Base-by-base conservation (phyloP, 2,888 invertebrate species). In the Acrobasis repandana region DNA sequence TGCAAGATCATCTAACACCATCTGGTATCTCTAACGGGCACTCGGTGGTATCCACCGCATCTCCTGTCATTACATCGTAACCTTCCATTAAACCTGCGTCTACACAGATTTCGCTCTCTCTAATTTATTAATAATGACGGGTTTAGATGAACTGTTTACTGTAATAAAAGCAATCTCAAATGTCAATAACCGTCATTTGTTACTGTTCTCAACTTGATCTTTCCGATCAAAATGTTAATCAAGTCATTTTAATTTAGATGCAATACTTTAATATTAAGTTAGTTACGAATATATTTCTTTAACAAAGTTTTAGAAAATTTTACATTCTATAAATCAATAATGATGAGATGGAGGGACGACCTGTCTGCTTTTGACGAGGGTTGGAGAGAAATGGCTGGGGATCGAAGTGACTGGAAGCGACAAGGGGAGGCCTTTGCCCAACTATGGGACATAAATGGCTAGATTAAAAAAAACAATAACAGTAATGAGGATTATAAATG, bases 61-160 rank as follows among this genome's bases (percentile, higher is more conserved):
- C 49, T 36, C 49, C 58, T 36, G 58, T 36, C 49, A 49, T 58
- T 58, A 58, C 16, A 5, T 56, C 48, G 34, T n/a, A 58, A 49
- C 58, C 58, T 36, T 11, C 58, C 48, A 58, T 58, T 58, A 58
- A 48, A 43, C 33, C 48, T 36, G 18, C 36, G 8, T 34, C 48
- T 48, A 36, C 43, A 4, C 6, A 5, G 14, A 14, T 58, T 49
- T 34, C 16, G 28, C 56, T 36, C 38, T 33, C 49, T 49, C 18
- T 58, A 58, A 58, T 58, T 28, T 48, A 58, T 58, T 34, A 18
- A 14, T 49, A 38, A 58, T 49, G 20, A 36, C 18, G 9, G 46
- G 43, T n/a, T 56, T 18, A 43, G 14, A 46, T 38, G 50, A 50
- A n/a, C 50, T 28, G 28, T 50, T 49, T 43, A 43, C 11, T 28